Conservation (phyloP, 2,797 vertebrate species). For the Pitangus sulphuratus region DNA sequence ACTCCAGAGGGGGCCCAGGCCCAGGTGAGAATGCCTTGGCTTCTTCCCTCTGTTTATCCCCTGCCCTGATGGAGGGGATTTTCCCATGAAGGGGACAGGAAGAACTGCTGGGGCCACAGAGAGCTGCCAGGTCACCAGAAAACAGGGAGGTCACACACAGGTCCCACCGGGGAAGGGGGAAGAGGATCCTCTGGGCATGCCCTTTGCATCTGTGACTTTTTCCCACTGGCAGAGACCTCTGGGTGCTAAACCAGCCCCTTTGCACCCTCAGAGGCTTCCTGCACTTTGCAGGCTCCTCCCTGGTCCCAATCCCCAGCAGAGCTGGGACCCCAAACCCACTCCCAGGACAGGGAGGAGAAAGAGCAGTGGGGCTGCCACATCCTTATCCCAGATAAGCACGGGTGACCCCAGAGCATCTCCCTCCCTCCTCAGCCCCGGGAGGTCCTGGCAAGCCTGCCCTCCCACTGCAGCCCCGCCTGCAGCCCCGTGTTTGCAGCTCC, state of each 20-base stretch:
- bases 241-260: not conserved
- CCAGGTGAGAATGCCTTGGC: conserved; percentile 10
- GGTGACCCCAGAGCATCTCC: not conserved
- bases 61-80: not conserved
- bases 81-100: accelerated
- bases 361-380: not conserved
- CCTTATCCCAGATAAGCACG: not conserved
- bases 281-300: accelerated
- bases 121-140: not conserved
- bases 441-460: not conserved
- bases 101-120: not conserved
- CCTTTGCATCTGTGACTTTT: accelerated
- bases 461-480: not conserved
- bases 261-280: not conserved
- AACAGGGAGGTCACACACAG: accelerated
- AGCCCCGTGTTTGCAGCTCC: not conserved
- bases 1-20: not conserved
- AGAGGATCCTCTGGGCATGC: not conserved
- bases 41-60: not conserved
- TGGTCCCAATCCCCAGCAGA: accelerated
- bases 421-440: not conserved
- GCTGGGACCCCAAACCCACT: not conserved
- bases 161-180: not conserved
- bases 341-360: not conserved
- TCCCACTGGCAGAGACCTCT: not conserved